Evolutionary conservation across 2,113 vertebrate species (phyloP).

Genomic region (Amphiprion ocellaris): DNA sequence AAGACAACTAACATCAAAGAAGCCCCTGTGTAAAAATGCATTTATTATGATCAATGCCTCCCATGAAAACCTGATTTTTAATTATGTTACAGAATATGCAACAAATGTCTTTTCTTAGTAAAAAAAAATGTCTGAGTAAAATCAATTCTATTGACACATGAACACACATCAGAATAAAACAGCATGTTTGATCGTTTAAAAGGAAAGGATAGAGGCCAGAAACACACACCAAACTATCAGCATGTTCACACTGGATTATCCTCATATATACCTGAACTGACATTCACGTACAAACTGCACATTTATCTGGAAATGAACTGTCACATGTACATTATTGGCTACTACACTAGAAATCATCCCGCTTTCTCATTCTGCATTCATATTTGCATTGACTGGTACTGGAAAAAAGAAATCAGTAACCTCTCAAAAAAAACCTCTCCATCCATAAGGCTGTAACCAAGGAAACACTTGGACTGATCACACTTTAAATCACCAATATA

Average conservation of each 20-base stretch:
- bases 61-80: constrained; percentile 46
- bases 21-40: constrained; percentile 59
- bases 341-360: constrained; percentile 10
- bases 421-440: constrained; percentile 1
- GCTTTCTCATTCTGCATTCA: constrained; percentile 20
- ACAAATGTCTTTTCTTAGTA: constrained; percentile 15
- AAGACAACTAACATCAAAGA: constrained; percentile 15
- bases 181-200: background rate
- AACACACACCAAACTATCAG: constrained; percentile 5
- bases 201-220: background rate
- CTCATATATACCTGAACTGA: constrained; percentile 11
- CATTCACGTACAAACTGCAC: background rate
- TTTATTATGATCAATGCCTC: constrained; percentile 57
- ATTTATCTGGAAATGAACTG: constrained; percentile 14
- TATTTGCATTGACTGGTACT: constrained; percentile 13
- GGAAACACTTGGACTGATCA: constrained; percentile 1
- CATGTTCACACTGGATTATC: background rate
- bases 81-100: constrained; percentile 15
- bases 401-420: constrained; percentile 48
- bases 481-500: background rate
- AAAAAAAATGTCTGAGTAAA: constrained; percentile 17
- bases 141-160: constrained; percentile 24
- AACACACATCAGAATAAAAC: constrained; percentile 7
- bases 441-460: background rate
- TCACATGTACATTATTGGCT: background rate